A percentile compares a stretch with the other conserved stretches of the same genome.
Conservation (phyloP, 2,888 invertebrate species). For the Lithophane socia region DNA sequence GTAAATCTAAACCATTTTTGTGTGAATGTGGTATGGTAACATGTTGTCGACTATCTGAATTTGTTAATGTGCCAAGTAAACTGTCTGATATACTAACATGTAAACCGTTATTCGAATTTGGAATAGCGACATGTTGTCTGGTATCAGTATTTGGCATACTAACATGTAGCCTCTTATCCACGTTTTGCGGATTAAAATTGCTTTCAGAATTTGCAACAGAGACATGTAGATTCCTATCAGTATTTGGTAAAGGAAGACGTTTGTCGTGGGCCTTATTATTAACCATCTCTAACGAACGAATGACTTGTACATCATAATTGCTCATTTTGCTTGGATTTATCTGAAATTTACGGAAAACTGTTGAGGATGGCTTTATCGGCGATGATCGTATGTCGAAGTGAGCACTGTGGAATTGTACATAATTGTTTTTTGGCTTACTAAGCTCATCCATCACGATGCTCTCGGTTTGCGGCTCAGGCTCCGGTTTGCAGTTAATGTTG, state of each 20-base stretch:
- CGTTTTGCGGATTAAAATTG: slow-evolving; percentile 27
- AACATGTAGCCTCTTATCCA: slow-evolving; percentile 33
- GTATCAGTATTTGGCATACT: slow-evolving; percentile 36
- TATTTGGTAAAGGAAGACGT: slow-evolving; percentile 22
- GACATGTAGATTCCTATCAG: slow-evolving; percentile 35
- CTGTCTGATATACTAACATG: slow-evolving; percentile 39
- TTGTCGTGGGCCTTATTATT: slow-evolving; percentile 54
- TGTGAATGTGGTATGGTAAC: slow-evolving; percentile 31
- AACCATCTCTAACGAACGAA: slow-evolving; percentile 78
- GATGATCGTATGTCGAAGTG: slow-evolving; percentile 88
- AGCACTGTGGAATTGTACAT: slow-evolving; percentile 83
- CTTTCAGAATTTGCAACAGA: slow-evolving; percentile 35
- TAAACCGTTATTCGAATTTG: slow-evolving; percentile 34
- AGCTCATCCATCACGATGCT: slow-evolving; percentile 54
- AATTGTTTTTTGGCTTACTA: slow-evolving; percentile 69
- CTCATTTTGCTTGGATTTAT: slow-evolving; percentile 83
- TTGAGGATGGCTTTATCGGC: slow-evolving; percentile 85
- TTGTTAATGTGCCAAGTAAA: slow-evolving; percentile 44
- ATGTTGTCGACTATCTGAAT: slow-evolving; percentile 42
- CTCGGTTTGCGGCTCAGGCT: slow-evolving; percentile 26
- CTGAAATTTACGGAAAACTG: slow-evolving; percentile 85
- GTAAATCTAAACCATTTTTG: slow-evolving; percentile 33
- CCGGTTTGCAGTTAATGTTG: slow-evolving; percentile 39
- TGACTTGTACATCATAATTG: slow-evolving; percentile 81
- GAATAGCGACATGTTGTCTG: slow-evolving; percentile 29